Percentiles rank a stretch among this genome's conserved stretches.
Evolutionary conservation across 64 coral and sea anemone genomes (phyloP).

Genomic region (Astreopora myriophthalma): DNA sequence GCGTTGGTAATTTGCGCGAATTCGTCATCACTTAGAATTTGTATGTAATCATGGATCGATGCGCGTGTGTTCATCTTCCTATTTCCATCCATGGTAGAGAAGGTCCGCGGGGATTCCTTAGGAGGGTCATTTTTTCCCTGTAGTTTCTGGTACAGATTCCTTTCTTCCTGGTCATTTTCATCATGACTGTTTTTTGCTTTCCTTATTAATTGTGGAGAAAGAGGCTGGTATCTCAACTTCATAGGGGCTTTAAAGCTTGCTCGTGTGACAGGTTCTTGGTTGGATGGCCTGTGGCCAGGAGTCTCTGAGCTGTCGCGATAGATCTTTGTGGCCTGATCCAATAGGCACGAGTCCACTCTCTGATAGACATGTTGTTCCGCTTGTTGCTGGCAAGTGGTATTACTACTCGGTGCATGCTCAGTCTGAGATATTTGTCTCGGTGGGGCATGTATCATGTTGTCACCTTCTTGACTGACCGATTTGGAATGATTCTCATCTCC

Average conservation of each 20-base stretch:
- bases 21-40: background rate
- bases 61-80: too few species aligned
- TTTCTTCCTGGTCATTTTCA: background rate
- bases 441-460: background rate
- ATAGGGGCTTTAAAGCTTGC: background rate
- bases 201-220: background rate
- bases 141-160: background rate
- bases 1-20: background rate
- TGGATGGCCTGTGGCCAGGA: background rate
- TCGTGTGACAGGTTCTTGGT: background rate
- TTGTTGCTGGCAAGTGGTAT: background rate
- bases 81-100: background rate
- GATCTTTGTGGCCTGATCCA: background rate
- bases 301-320: background rate
- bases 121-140: background rate
- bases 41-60: background rate
- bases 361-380: constrained; percentile 10
- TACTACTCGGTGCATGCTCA: background rate
- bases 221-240: background rate
- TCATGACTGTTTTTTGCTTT: background rate
- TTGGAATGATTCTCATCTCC: background rate
- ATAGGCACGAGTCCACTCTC: background rate
- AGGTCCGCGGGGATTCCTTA: background rate
- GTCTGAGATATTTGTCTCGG: background rate
- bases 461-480: background rate